phyloP scores from a whole-genome alignment of 2,888 invertebrate genomes.

The Volucella inanis region DNA sequence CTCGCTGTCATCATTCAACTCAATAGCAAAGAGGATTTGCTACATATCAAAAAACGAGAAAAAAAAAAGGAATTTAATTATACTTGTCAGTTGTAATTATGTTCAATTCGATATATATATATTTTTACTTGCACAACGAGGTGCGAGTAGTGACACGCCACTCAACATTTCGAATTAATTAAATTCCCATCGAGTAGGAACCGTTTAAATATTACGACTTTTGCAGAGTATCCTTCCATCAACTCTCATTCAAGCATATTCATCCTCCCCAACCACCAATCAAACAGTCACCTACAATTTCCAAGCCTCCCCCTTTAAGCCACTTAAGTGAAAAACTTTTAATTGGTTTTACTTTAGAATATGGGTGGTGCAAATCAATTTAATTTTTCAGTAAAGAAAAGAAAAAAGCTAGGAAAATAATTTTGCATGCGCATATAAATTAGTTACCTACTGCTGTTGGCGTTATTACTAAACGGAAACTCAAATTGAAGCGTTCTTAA shows the following conservation, averaged over 20 bases:
- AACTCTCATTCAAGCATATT: conserved; percentile 26
- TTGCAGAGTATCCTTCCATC: conserved; percentile 21
- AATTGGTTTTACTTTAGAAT: conserved; percentile 71
- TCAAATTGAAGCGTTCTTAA: conserved; percentile 63
- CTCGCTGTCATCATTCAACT: conserved; percentile 19
- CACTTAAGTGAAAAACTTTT: conserved; percentile 75
- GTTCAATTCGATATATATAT: conserved; percentile 66
- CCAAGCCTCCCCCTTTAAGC: conserved; percentile 63
- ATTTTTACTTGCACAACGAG: conserved; percentile 2
- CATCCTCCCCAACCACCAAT: conserved; percentile 12
- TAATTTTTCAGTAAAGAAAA: conserved; percentile 13
- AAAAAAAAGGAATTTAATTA: conserved; percentile 67
- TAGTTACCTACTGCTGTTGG: conserved; percentile 50
- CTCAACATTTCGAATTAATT: conserved; percentile 64
- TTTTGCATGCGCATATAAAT: conserved; percentile 71
- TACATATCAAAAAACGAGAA: not conserved
- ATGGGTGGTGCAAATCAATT: conserved; percentile 69
- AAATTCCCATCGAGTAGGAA: conserved; percentile 63
- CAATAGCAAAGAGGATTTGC: conserved; percentile 57
- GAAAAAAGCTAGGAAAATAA: conserved; percentile 30
- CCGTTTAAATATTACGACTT: conserved; percentile 33
- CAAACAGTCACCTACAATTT: conserved; percentile 11
- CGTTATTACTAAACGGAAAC: conserved; percentile 56
- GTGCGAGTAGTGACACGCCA: not conserved
- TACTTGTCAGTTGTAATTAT: conserved; percentile 73